Evolutionary conservation across 2,113 vertebrate species (phyloP), one percentile per base, ranked within the genome.

Genomic region (Pangasianodon hypophthalmus): DNA sequence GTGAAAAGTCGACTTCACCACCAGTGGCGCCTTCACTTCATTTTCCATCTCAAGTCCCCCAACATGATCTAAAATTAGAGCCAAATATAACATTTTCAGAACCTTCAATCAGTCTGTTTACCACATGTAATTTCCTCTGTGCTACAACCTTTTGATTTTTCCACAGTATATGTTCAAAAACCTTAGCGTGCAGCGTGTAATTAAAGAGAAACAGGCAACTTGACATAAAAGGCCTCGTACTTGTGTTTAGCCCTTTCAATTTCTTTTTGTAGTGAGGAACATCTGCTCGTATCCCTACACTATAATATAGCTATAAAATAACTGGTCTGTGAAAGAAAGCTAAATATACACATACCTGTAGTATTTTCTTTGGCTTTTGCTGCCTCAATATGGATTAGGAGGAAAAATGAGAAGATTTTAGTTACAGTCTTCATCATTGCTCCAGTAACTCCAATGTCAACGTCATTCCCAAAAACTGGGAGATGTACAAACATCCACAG

Each of bases 1-100:
- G 86, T 92, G 94, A 90, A 97, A 97, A 60, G 91, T 96, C 88
- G 96, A 96, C 7, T 88, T 87, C 13, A 86, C 75, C 83, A 75
- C n/a, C 60, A 11, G 24, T 37, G 71, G 86, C 7, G 7, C 50
- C 14, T 37, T 81, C 29, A 86, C 75, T 26, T 85, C 73, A 60
- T 91, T 73, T 6, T 26, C 24, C 83, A 37, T 37, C 6, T 54
- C 71, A 32, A n/a, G 19, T 26, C 56, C 85, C 21, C 4, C 50
- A 46, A n/a, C 84, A 24, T 32, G 50, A 13, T 32, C 82, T 85
- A 84, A 58, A 88, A 54, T 71, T 46, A 84, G 44, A 85, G 69
- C 14, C 80, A 73, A 44, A 85, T 50, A 41, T 58, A 64, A 71
- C 29, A 84, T 84, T 79, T 58, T 41, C 48, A 54, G 46, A 89